Base-by-base conservation (phyloP, 2,113 vertebrate genomes). In the human (Homo sapiens) region DNA sequence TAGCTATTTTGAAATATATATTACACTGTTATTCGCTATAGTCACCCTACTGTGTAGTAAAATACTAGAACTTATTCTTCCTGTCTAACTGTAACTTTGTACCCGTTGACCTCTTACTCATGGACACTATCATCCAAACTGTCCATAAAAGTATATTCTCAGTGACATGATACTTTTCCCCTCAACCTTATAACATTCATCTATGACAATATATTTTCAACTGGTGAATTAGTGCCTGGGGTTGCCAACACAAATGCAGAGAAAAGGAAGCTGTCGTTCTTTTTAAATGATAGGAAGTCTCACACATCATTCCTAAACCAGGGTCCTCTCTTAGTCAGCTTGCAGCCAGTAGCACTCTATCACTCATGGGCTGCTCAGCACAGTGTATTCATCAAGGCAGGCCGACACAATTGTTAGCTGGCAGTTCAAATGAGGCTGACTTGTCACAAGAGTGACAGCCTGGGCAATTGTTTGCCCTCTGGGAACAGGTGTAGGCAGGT, bases 401-500 rank as follows among this genome's bases (percentile, higher is more conserved):
- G 38, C 48, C 17, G 3, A 57, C 6, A 14, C 93, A 52, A 92
- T 88, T 98, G 96, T 94, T 89, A 55, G 70, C 94, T 79, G 93
- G 95, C 86, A 82, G 97, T 93, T 97, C 94, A 96, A 98, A 97
- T 96, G 82, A 93, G 93, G 89, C 93, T 40, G 6, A 95, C 97
- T 97, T 98, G 96, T 98, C 98, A 97, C 70, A 18, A 84, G 92
- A 97, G 83, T 98, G 97, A 97, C 97, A 96, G 96, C 45, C 95
- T 85, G 96, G 96, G 89, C 97, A 97, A 97, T 82, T 90, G 96
- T 98, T 98, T 97, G 97, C 97, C 97, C 97, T 97, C 97, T 96
- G 97, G 97, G 96, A 98, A 97, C 96, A 98, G 94, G 93, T 98
- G 91, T 95, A 93, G 92, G 81, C 92, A 98, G 88, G 98, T 97